Evolutionary conservation across 2,113 vertebrate genomes (phyloP).

Genomic region (Dunckerocampus dactyliophorus): DNA sequence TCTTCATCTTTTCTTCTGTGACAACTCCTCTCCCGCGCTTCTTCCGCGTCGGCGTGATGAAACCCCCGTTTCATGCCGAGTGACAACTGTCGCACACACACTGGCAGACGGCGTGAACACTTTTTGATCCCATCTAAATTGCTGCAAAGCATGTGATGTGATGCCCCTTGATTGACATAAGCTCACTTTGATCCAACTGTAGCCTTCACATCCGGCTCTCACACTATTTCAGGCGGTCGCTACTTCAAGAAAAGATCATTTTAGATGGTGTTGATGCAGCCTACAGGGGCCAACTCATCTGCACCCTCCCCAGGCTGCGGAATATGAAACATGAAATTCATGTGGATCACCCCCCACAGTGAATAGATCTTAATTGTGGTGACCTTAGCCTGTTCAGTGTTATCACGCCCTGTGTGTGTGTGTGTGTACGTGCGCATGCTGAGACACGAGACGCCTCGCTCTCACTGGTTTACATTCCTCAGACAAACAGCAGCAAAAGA

Average conservation of each 20-base stretch:
- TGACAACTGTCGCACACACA: conserved; percentile 28
- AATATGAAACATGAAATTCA: conserved; percentile 19
- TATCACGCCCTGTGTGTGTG: conserved; percentile 21
- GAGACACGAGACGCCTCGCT: conserved; percentile 57
- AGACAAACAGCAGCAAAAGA: conserved; percentile 42
- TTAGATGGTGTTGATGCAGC: conserved; percentile 13
- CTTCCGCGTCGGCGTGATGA: conserved; percentile 32
- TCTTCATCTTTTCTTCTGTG: conserved; percentile 23
- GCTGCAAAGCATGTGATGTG: conserved; percentile 37
- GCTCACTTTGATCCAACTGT: conserved; percentile 46
- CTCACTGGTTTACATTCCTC: conserved; percentile 65
- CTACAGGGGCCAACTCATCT: conserved; percentile 1
- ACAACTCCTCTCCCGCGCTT: conserved; percentile 20
- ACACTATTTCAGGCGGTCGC: conserved; percentile 8
- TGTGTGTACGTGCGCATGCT: conserved; percentile 43
- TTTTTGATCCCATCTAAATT: conserved; percentile 25
- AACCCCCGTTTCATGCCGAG: conserved; percentile 44
- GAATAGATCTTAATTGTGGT: conserved; percentile 40
- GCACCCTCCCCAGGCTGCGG: conserved; percentile 10
- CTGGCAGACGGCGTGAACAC: conserved; percentile 16
- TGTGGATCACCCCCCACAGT: conserved; percentile 8
- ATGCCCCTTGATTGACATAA: conserved; percentile 38
- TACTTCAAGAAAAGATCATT: conserved; percentile 10
- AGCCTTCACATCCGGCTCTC: conserved; percentile 26
- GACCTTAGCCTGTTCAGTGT: conserved; percentile 50